Base-by-base conservation (phyloP, 2,797 vertebrate genomes). In the Falco naumanni region DNA sequence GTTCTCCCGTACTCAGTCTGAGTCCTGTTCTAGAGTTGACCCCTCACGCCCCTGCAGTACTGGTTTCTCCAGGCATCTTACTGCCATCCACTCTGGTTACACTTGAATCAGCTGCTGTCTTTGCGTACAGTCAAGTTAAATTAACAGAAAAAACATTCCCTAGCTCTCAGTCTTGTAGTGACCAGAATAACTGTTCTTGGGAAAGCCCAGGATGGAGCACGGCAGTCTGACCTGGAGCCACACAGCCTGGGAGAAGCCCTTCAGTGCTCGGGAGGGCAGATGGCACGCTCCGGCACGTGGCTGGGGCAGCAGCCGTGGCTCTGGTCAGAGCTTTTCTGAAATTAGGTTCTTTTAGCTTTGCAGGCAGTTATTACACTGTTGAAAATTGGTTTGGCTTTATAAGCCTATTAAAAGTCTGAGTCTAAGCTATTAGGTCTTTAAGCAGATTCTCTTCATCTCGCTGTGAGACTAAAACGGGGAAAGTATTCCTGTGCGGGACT, bases 261-360 rank as follows among this genome's bases (percentile, higher is more conserved):
- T 8, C 7, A 11, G 15, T 28, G 26, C 63, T 4, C 0, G 2
- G 37, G 34, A 15, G 31, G 47, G 19, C 57, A 70, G 28, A 11
- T 5, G 6, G 26, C 70, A 34, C 22, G 6, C 10, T 34, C 48
- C 2, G 1, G 41, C 39, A 16, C 0, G 0, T 13, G 63, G 11
- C 65, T n/a, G 50, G 18, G 29, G 29, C n/a, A 76, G 39, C 43
- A 54, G 54, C 1, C 0, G 15, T 56, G 0, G 16, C 47, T 79
- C 51, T 71, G 21, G 13, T 16, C 47, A 34, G 53, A 21, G 19
- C 31, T 63, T 34, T 57, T 43, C 34, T 76, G 53, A 19, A 63
- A 45, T 41, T 47, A 21, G 28, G 19, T 53, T 71, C 33, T 59
- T 79, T 19, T 15, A n/a, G 39, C 39, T 84, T 39, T 72, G 34